phyloP scores from a whole-genome alignment of 2,888 invertebrate genomes.

The Thelaira solivaga region DNA sequence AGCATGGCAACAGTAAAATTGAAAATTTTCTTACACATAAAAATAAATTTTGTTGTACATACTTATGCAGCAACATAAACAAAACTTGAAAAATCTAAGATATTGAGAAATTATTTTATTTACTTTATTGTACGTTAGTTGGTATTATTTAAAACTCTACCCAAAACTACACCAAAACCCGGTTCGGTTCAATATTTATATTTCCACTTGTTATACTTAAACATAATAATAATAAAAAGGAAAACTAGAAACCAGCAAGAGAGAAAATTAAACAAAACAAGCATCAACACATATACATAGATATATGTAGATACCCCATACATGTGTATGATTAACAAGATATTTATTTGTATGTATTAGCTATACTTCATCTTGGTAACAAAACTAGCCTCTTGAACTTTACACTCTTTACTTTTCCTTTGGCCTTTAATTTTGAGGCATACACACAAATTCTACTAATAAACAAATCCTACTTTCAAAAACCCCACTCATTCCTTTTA shows the following conservation, averaged over 20 bases:
- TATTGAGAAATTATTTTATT: conserved; percentile 29
- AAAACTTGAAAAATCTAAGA: conserved; percentile 17
- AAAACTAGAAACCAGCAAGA: not conserved
- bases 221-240: not conserved
- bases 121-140: not conserved
- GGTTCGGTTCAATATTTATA: no score
- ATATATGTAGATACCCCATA: not conserved
- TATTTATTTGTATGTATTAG: not conserved
- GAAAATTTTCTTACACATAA: conserved; percentile 35
- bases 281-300: conserved; percentile 6
- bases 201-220: conserved; percentile 7
- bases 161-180: not conserved
- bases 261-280: conserved; percentile 35
- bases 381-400: conserved; percentile 60
- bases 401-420: conserved; percentile 31
- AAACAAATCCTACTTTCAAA: not conserved
- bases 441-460: conserved; percentile 4
- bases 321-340: not conserved
- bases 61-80: not conserved
- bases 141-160: conserved; percentile 37
- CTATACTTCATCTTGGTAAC: conserved; percentile 24
- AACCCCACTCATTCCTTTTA: no score
- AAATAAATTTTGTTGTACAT: not conserved
- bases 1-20: conserved; percentile 44
- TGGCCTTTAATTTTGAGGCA: conserved; percentile 4